Base-by-base conservation (phyloP, 2,797 vertebrate genomes). In the Gallirallus australis region DNA sequence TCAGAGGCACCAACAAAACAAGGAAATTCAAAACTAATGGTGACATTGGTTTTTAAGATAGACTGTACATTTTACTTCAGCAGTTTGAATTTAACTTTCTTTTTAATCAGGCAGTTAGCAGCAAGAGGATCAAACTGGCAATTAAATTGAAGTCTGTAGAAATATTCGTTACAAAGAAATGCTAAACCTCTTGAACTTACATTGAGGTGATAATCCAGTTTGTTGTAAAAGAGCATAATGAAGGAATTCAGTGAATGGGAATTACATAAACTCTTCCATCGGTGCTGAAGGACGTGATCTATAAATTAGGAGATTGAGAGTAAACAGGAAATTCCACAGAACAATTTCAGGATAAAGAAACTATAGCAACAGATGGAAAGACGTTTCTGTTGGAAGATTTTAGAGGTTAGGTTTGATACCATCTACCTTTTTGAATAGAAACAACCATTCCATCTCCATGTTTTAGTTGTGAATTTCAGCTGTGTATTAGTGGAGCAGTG, bases 271-370 rank as follows among this genome's bases (percentile, higher is more conserved):
- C 85, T 85, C 83, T 89, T 94, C 80, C 82, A 91, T 84, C 93
- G 71, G 83, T 63, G 82, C 78, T 77, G 82, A 93, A 92, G 94
- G 92, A 96, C 63, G 11, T 91, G 93, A 97, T 97, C 97, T 96
- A 97, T 95, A 97, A 96, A 97, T 97, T 97, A 92, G 96, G 93
- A 94, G 94, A 76, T 90, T 91, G 64, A 94, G 95, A 94, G 93
- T 96, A 97, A 97, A 97, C 96, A 97, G 97, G 96, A 97, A 97
- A 97, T 97, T 97, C 97, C 97, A 94, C 86, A 96, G 95, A 97
- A 97, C 95, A 95, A 96, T 97, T 97, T 97, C 95, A 97, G 96
- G 95, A 96, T 94, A 93, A 93, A 96, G 95, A 93, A 94, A 94
- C 91, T 96, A 85, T 95, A 96, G 96, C 90, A 96, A 86, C 94